Evolutionary conservation across 2,113 vertebrate species (phyloP).

Genomic region (Myotis brandtii): DNA sequence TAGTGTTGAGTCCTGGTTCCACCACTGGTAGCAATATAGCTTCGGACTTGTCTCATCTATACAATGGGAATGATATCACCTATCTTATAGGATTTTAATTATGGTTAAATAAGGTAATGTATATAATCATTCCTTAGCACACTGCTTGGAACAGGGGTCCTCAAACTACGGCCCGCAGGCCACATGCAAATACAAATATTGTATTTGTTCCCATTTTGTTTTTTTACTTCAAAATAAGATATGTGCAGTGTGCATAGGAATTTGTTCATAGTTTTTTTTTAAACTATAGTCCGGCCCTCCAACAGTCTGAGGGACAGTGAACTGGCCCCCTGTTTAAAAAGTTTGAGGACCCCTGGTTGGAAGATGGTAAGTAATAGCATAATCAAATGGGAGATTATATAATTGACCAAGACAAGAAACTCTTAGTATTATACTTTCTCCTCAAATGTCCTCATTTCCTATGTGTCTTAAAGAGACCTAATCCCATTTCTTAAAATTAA

Average conservation of each 20-base stretch:
- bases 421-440: neutral
- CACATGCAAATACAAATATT: too few relatives aligned
- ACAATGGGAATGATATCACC: neutral
- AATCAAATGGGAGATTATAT: neutral
- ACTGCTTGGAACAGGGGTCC: neutral
- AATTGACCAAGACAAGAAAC: neutral
- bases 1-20: neutral
- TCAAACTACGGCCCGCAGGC: too few relatives aligned
- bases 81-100: neutral
- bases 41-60: neutral
- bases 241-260: too few relatives aligned
- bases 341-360: too few relatives aligned
- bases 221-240: too few relatives aligned
- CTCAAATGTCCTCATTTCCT: neutral
- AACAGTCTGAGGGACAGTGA: too few relatives aligned
- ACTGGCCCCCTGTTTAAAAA: too few relatives aligned
- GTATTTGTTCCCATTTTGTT: too few relatives aligned
- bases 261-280: too few relatives aligned
- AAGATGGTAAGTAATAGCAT: neutral
- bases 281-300: too few relatives aligned
- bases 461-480: neutral
- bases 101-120: neutral
- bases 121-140: neutral
- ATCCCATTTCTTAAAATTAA: constrained; percentile 32
- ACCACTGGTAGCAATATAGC: neutral